A percentile compares a stretch with the other conserved stretches of the same genome.
Evolutionary conservation across 2,113 vertebrate genomes (phyloP).

Genomic region (Orientallactaga bullata): DNA sequence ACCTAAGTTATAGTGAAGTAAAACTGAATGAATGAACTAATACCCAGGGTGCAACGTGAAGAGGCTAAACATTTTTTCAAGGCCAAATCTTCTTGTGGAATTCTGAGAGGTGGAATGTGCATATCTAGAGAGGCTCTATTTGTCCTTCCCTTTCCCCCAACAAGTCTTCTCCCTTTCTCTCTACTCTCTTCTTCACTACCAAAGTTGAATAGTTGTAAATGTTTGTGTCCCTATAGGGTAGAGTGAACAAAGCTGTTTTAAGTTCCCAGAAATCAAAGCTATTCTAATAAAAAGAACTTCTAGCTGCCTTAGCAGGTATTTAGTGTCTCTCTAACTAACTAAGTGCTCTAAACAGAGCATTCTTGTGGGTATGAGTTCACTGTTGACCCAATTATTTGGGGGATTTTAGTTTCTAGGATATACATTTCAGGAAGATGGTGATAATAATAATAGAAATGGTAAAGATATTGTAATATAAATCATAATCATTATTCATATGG

Average conservation of each 20-base stretch:
- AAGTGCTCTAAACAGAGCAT: not conserved
- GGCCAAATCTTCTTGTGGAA: not conserved
- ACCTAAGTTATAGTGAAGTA: not conserved
- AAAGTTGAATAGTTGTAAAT: slow-evolving; percentile 53
- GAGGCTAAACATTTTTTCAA: not conserved
- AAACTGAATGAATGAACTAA: slow-evolving; percentile 56
- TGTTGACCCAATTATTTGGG: slow-evolving; percentile 1
- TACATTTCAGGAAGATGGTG: slow-evolving; percentile 11
- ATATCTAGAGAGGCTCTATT: not conserved
- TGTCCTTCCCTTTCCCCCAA: not conserved
- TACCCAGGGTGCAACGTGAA: not conserved
- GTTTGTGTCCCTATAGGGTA: not conserved
- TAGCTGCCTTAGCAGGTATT: slow-evolving; percentile 44
- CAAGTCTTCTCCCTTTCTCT: not conserved
- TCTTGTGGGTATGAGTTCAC: slow-evolving; percentile 47
- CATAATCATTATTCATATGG: not conserved
- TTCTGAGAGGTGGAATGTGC: not conserved
- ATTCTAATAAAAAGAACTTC: not conserved
- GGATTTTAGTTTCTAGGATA: slow-evolving; percentile 52
- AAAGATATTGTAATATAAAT: slow-evolving; percentile 20
- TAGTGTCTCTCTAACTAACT: slow-evolving; percentile 14
- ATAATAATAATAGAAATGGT: not conserved
- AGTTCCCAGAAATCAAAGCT: slow-evolving; percentile 42
- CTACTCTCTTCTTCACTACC: slow-evolving; percentile 31
- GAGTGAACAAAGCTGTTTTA: slow-evolving; percentile 21